A percentile compares a stretch with the other conserved stretches of the same genome.
Evolutionary conservation across 2,113 vertebrate genomes (phyloP).

Genomic region (Lasiurus cinereus): DNA sequence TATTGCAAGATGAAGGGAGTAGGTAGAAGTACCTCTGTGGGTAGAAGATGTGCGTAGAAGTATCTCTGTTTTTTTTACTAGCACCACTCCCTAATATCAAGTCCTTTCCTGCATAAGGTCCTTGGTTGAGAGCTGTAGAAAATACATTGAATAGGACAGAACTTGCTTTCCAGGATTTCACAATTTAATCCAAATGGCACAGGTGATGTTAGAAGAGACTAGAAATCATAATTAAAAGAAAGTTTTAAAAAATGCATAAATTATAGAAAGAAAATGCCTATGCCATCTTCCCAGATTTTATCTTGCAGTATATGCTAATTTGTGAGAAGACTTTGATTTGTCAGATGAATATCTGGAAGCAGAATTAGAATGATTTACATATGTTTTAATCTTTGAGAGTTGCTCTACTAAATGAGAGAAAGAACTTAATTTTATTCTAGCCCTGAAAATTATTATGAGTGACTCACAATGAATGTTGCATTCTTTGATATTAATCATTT

Average conservation of each 20-base stretch:
- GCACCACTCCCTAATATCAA: not conserved
- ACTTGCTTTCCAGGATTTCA: not conserved
- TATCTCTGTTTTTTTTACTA: not conserved
- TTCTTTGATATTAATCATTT: constrained; percentile 76
- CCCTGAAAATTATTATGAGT: constrained; percentile 73
- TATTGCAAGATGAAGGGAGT: not conserved
- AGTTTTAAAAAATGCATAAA: not conserved
- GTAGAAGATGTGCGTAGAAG: not conserved
- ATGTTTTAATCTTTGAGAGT: constrained; percentile 59
- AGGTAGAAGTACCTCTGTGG: not conserved
- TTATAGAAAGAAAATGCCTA: constrained; percentile 30
- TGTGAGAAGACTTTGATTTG: constrained; percentile 57
- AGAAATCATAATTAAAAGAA: constrained; percentile 20
- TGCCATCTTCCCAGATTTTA: constrained; percentile 63
- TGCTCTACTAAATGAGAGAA: constrained; percentile 67
- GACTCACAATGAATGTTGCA: constrained; percentile 72
- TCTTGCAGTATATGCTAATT: constrained; percentile 66
- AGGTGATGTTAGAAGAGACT: not conserved
- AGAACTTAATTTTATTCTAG: constrained; percentile 68
- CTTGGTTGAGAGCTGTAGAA: not conserved
- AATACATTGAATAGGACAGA: not conserved
- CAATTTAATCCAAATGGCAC: constrained; percentile 44
- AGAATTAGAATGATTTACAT: constrained; percentile 72
- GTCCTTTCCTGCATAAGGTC: not conserved
- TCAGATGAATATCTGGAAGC: constrained; percentile 50